A percentile compares a stretch with the other conserved stretches of the same genome.
These are phyloP conservation scores for Embidobia sp. DNA, from an alignment of 2,888 invertebrate genomes.

Conservation along the genomic window DNA sequence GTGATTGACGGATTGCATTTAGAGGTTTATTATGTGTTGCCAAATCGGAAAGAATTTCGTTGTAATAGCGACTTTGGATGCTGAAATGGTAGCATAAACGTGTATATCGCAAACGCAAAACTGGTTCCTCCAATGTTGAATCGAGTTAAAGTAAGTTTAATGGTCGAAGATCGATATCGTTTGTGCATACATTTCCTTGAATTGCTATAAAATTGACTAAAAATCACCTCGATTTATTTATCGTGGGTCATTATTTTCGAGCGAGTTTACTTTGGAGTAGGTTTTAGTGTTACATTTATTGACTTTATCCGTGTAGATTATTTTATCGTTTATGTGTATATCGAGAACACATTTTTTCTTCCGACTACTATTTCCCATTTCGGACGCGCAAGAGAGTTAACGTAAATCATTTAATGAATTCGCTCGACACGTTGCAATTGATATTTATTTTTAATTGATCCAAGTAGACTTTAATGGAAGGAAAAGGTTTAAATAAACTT, in stretches of 20 bases:
- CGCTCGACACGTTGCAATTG: too few relatives aligned
- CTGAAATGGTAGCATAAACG: conserved; percentile 59
- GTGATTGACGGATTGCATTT: conserved; percentile 29
- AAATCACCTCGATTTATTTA: conserved; percentile 59
- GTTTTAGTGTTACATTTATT: conserved; percentile 55
- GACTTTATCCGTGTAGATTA: conserved; percentile 54
- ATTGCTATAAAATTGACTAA: conserved; percentile 65
- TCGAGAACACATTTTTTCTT: conserved; percentile 28
- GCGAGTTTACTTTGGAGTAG: conserved; percentile 46
- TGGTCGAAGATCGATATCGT: conserved; percentile 65
- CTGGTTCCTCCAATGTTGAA: conserved; percentile 66
- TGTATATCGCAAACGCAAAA: conserved; percentile 58
- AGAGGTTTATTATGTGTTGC: conserved; percentile 44
- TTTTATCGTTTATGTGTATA: conserved; percentile 27
- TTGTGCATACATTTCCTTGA: conserved; percentile 64
- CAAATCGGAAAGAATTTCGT: conserved; percentile 47
- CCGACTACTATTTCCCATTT: too few relatives aligned
- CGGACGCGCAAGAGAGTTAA: too few relatives aligned
- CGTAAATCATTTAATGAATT: too few relatives aligned
- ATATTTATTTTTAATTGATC: too few relatives aligned
- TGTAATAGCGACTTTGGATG: conserved; percentile 60
- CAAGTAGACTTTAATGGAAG: too few relatives aligned
- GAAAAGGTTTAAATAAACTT: too few relatives aligned
- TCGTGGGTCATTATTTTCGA: conserved; percentile 55
- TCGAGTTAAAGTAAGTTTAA: conserved; percentile 64